Evolutionary conservation across 1,140 invertebrate genomes (phyloP).

Genomic region (Lordiphosa clarofinis): DNA sequence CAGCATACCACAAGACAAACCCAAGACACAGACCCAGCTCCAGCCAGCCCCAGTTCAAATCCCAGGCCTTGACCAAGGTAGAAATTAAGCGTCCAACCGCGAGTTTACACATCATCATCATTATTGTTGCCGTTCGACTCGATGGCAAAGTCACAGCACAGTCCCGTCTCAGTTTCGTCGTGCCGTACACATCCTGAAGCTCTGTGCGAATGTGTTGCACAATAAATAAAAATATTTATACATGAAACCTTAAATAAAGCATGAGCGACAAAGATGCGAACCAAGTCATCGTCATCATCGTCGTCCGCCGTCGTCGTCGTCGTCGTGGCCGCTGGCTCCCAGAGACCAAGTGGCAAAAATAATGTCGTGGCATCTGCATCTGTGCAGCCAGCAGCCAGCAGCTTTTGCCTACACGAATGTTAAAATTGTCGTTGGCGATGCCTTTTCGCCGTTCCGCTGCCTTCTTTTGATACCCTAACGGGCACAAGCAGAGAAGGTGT

Average conservation of each 20-base stretch:
- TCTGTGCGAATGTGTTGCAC: constrained; percentile 75
- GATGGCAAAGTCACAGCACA: constrained; percentile 3
- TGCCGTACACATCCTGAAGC: constrained; percentile 54
- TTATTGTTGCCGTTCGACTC: constrained; percentile 56
- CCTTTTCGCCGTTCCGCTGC: constrained; percentile 9
- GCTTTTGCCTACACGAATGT: constrained; percentile 64
- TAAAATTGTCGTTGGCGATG: constrained; percentile 39
- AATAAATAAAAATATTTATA: constrained; percentile 79
- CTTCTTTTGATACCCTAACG: neutral
- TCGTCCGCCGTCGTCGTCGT: constrained; percentile 11
- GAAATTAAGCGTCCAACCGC: constrained; percentile 75
- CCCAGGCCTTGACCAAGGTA: constrained; percentile 57
- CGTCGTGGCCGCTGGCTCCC: constrained; percentile 39
- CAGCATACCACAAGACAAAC: constrained; percentile 8
- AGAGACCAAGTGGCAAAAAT: constrained; percentile 75
- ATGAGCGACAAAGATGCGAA: constrained; percentile 77
- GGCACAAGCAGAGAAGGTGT: too few relatives aligned
- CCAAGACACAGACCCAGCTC: neutral
- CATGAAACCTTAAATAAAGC: constrained; percentile 77
- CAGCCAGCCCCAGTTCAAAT: constrained; percentile 19
- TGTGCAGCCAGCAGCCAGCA: constrained; percentile 45
- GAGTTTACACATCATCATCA: constrained; percentile 78
- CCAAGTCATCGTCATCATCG: constrained; percentile 43
- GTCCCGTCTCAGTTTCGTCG: constrained; percentile 41
- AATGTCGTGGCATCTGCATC: constrained; percentile 76